Percentiles rank a stretch among this genome's conserved stretches.
Evolutionary conservation across 2,797 vertebrate species (phyloP).

Genomic region (Poeciliopsis gracilis): DNA sequence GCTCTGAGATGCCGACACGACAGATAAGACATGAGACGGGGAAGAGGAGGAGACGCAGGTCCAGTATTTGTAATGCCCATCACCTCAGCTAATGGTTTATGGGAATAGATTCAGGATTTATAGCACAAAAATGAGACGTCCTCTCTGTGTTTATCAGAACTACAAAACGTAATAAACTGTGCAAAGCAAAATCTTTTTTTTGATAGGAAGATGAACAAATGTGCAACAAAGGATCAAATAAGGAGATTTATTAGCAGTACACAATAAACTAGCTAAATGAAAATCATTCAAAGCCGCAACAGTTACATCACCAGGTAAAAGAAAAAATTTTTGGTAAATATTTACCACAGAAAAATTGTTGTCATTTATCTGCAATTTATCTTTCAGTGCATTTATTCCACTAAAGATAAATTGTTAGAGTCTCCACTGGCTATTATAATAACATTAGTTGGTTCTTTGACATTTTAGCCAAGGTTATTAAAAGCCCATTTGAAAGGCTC

Average conservation of each 20-base stretch:
- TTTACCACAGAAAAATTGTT: too few species aligned
- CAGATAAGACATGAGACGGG: conserved; percentile 16
- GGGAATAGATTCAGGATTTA: background rate
- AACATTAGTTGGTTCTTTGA: too few species aligned
- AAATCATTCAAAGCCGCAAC: too few species aligned
- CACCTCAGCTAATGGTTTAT: background rate
- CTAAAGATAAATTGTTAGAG: too few species aligned
- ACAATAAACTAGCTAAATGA: background rate
- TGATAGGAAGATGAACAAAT: background rate
- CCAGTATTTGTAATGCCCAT: background rate
- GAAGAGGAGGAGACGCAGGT: background rate
- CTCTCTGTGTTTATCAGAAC: background rate
- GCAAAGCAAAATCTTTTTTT: background rate
- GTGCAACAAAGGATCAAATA: background rate
- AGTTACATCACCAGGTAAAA: too few species aligned
- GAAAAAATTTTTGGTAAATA: too few species aligned
- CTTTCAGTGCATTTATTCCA: too few species aligned
- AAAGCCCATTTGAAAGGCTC: too few species aligned
- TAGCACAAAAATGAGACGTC: background rate
- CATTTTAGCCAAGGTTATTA: too few species aligned
- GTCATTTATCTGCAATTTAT: too few species aligned
- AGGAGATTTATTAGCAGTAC: background rate
- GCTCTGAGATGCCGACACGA: conserved; percentile 79
- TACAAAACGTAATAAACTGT: background rate
- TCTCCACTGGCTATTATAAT: too few species aligned